A percentile compares a stretch with the other conserved stretches of the same genome.
Conservation (phyloP, 2,113 vertebrate species). For the Cyprinodon tularosa region DNA sequence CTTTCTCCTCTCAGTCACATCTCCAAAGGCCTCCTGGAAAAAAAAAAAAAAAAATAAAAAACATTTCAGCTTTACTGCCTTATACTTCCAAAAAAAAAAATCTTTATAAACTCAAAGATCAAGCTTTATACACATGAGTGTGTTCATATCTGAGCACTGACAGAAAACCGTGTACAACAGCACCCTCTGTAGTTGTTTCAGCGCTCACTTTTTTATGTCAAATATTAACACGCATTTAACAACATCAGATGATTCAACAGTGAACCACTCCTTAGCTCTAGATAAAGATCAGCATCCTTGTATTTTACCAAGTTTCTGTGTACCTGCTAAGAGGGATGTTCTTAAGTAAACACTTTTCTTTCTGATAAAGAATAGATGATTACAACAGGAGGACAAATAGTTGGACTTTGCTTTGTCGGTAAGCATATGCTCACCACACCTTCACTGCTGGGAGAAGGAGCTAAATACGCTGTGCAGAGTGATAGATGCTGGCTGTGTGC, state of each 20-base stretch:
- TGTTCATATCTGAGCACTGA: neutral
- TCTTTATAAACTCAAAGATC: neutral
- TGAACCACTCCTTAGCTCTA: neutral
- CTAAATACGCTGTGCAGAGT: slow-evolving; percentile 30
- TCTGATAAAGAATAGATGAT: slow-evolving; percentile 3
- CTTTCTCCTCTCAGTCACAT: slow-evolving; percentile 86
- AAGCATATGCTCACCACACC: slow-evolving; percentile 44
- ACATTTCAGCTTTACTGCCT: neutral
- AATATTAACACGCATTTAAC: neutral
- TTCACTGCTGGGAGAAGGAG: slow-evolving; percentile 28
- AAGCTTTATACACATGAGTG: neutral
- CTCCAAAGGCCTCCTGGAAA: slow-evolving; percentile 90
- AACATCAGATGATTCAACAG: neutral
- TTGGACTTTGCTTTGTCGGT: slow-evolving; percentile 3
- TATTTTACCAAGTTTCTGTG: neutral
- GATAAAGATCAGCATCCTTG: neutral
- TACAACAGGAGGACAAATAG: neutral
- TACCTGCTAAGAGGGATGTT: neutral
- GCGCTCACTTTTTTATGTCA: neutral
- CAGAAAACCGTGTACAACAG: slow-evolving; percentile 26
- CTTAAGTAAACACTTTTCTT: neutral
- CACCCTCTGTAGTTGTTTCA: slow-evolving; percentile 14
- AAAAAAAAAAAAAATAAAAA: slow-evolving; percentile 16
- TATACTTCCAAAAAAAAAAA: neutral
- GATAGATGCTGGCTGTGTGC: slow-evolving; percentile 41